Conservation (phyloP, 2,888 invertebrate species). For the Cerastis rubricosa region DNA sequence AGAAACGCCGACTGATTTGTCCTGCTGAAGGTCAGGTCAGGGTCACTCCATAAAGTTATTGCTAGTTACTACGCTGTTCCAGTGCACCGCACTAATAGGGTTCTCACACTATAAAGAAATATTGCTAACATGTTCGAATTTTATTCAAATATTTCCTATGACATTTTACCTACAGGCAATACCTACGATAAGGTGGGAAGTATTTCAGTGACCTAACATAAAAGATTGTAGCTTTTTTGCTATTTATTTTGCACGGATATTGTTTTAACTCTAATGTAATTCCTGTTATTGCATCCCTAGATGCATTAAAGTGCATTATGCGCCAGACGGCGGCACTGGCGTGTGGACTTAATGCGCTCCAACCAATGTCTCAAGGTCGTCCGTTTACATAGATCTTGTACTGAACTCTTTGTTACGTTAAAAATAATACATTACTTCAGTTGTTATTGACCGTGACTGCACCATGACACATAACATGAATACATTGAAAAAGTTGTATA, state of each 20-base stretch:
- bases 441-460: slow-evolving; percentile 42
- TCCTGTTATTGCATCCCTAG: slow-evolving; percentile 57
- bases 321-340: slow-evolving; percentile 69
- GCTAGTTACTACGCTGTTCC: slow-evolving; percentile 54
- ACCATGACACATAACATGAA: slow-evolving; percentile 33
- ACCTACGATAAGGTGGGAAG: not conserved
- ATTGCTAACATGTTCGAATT: not conserved
- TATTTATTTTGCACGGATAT: not conserved
- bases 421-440: slow-evolving; percentile 35
- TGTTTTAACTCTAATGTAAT: not conserved
- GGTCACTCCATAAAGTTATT: slow-evolving; percentile 61
- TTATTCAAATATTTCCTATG: not conserved
- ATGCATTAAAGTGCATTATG: slow-evolving; percentile 71
- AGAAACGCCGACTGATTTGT: slow-evolving; percentile 32
- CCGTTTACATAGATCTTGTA: slow-evolving; percentile 52
- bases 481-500: slow-evolving; percentile 30
- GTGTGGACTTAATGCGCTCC: slow-evolving; percentile 70
- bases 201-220: not conserved
- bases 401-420: slow-evolving; percentile 52
- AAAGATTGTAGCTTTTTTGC: not conserved
- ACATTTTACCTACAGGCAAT: not conserved
- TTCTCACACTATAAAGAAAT: slow-evolving; percentile 2
- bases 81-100: slow-evolving; percentile 53
- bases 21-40: slow-evolving; percentile 63
- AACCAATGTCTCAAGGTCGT: slow-evolving; percentile 72